Evolutionary conservation across 2,113 vertebrate species (phyloP), one percentile per base, ranked within the genome.

Genomic region (Mobula hypostoma): DNA sequence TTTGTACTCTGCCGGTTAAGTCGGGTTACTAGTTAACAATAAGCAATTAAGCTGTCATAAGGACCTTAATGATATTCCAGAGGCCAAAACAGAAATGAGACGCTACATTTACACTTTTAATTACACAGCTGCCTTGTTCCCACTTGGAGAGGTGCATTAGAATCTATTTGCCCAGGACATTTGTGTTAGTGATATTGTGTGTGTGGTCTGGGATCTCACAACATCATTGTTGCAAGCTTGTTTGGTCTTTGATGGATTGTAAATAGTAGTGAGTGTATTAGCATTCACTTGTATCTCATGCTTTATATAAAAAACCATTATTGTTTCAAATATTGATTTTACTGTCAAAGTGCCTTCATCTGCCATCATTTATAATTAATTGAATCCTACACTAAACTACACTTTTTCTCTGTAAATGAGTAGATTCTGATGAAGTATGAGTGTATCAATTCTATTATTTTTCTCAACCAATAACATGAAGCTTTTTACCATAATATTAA

Each of bases 221-320:
- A 96, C 95, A 95, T 94, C 96, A 96, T 96, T 97, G 96, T 97
- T 96, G 96, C 96, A 96, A 95, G 94, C 96, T 97, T 97, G 97
- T 97, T 98, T 97, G 96, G 95, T 95, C 95, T 94, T 90, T 95
- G 96, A 97, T 96, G 96, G 97, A 97, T 97, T 96, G 96, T 95
- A 96, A 95, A 95, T 95, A 96, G 96, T 96, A 96, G 96, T 96
- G 95, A 95, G 96, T 95, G 95, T 96, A 95, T 83, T 94, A 96
- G 95, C 96, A 96, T 68, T 95, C 96, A 94, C 94, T 97, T 97
- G 97, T 96, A 97, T 96, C 48, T 97, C 96, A 96, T 97, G 96
- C 96, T 95, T 96, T 96, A 95, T 96, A 96, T 2, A 48, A 96
- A 96, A 92, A 91, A 94, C 94, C 94, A 68, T 91, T 88, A 92